These are phyloP conservation scores for Spheniscus humboldti DNA, from an alignment of 2,797 vertebrate species.

Conservation along the genomic window DNA sequence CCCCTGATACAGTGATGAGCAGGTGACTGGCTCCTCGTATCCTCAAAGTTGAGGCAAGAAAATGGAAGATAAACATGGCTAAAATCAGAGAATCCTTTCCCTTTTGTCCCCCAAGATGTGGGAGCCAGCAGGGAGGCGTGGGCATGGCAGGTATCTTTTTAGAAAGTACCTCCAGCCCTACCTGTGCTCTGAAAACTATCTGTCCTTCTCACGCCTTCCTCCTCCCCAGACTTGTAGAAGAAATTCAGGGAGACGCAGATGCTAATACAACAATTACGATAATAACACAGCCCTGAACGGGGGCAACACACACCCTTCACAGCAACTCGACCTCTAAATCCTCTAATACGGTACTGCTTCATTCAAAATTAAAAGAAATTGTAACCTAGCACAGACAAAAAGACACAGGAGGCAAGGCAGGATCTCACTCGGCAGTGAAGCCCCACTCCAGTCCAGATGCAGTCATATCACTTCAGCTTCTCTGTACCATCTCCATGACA, in stretches of 20 bases:
- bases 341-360: background rate
- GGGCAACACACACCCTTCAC: background rate
- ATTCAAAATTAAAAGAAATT: constrained; percentile 19
- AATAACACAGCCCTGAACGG: background rate
- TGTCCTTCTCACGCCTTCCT: constrained; percentile 19
- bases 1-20: background rate
- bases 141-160: constrained; percentile 3
- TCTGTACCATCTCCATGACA: constrained; percentile 97
- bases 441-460: constrained; percentile 74
- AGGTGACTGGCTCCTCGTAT: background rate
- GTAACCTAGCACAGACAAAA: constrained; percentile 54
- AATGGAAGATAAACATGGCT: constrained; percentile 1
- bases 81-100: background rate
- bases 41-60: constrained; percentile 34
- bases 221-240: constrained; percentile 34
- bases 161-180: constrained; percentile 21
- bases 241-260: background rate
- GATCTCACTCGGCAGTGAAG: constrained; percentile 4
- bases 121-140: background rate
- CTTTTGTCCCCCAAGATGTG: constrained; percentile 36
- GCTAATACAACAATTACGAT: constrained; percentile 42
- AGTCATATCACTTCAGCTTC: constrained; percentile 90
- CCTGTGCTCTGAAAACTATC: constrained; percentile 16
- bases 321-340: constrained; percentile 38
- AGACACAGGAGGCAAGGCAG: constrained; percentile 50